These are phyloP conservation scores for Bradysia coprophila DNA, from an alignment of 1,140 invertebrate genomes.

Conservation along the genomic window DNA sequence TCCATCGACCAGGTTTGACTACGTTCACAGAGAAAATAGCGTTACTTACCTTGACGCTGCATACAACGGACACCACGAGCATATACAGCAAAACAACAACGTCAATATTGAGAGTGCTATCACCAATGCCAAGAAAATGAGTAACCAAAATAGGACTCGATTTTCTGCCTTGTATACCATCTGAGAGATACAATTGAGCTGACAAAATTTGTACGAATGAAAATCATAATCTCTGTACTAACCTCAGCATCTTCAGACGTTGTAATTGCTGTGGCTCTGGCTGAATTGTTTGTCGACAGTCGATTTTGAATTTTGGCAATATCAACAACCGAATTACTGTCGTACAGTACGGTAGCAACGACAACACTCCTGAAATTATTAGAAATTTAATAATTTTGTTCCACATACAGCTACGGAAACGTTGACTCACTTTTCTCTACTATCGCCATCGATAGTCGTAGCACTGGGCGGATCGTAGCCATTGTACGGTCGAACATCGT, in stretches of 20 bases:
- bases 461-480: conserved; percentile 23
- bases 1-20: too few species aligned
- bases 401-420: background rate
- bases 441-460: conserved; percentile 13
- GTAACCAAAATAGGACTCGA: conserved; percentile 49
- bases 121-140: conserved; percentile 51
- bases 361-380: conserved; percentile 45
- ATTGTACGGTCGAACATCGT: conserved; percentile 48
- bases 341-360: conserved; percentile 48
- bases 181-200: conserved; percentile 25
- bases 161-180: conserved; percentile 49
- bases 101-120: conserved; percentile 48
- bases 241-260: conserved; percentile 8
- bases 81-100: conserved; percentile 59
- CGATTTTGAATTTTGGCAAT: conserved; percentile 43
- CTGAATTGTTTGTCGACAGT: conserved; percentile 30
- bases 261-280: conserved; percentile 15
- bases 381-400: conserved; percentile 3
- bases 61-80: conserved; percentile 61
- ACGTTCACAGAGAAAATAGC: too few species aligned
- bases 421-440: background rate
- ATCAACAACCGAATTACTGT: conserved; percentile 44
- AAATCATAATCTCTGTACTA: conserved; percentile 3
- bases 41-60: conserved; percentile 47
- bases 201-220: background rate